Evolutionary conservation across 2,888 invertebrate genomes (phyloP).

Genomic region (Polyploca ridens): DNA sequence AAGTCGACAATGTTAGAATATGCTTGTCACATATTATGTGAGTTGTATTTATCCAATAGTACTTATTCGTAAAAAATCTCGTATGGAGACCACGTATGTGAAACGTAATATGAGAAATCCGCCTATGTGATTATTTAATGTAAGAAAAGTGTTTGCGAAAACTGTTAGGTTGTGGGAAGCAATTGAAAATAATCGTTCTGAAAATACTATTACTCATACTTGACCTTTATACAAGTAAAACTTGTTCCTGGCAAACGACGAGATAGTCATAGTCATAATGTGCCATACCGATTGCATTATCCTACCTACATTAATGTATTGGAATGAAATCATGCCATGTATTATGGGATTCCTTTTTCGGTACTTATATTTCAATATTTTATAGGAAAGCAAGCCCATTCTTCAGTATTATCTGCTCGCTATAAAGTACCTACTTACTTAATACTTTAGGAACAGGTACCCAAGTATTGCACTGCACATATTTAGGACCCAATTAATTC

Average conservation of each 20-base stretch:
- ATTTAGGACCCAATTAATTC: no score
- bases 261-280: background rate
- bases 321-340: background rate
- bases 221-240: conserved; percentile 6
- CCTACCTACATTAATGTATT: background rate
- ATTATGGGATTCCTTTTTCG: no score
- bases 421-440: no score
- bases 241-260: background rate
- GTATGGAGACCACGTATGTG: background rate
- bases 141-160: background rate
- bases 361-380: no score
- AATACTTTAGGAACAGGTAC: no score
- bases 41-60: background rate
- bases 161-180: background rate
- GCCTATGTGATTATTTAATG: background rate
- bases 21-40: background rate
- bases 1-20: background rate
- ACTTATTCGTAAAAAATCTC: background rate
- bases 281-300: background rate
- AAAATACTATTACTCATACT: conserved; percentile 6
- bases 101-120: background rate
- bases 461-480: no score
- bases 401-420: no score
- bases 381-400: no score
- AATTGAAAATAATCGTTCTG: background rate